These are phyloP conservation scores for Bombus vancouverensis DNA, from an alignment of 1,140 invertebrate genomes.

Conservation along the genomic window DNA sequence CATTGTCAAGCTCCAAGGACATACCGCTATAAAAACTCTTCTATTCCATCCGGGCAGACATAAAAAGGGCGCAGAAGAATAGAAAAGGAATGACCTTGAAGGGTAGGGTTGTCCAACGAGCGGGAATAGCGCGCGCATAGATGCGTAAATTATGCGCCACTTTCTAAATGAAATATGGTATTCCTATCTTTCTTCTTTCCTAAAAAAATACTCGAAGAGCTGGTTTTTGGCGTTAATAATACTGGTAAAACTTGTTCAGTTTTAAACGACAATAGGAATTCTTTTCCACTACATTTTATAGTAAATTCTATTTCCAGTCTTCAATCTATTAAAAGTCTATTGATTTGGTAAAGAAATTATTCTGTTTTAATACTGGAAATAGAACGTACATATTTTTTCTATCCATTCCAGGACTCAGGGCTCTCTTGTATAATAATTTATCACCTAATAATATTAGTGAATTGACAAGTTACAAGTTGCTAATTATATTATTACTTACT, in stretches of 20 bases:
- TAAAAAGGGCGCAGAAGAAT: constrained; percentile 29
- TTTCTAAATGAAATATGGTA: constrained; percentile 4
- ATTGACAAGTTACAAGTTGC: too few species aligned
- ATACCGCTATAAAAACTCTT: constrained; percentile 38
- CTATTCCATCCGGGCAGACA: constrained; percentile 12
- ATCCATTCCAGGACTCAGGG: too few species aligned
- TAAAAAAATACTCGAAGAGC: neutral
- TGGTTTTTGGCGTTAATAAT: neutral
- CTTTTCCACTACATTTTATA: neutral
- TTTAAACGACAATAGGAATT: too few species aligned
- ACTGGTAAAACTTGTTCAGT: too few species aligned
- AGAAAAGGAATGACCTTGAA: constrained; percentile 38
- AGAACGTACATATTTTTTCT: too few species aligned
- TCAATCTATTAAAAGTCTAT: too few species aligned
- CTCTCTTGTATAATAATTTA: too few species aligned
- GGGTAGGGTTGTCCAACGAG: constrained; percentile 42
- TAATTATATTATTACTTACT: too few species aligned
- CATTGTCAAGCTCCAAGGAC: constrained; percentile 46
- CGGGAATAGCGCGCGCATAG: constrained; percentile 17
- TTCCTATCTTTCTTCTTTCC: neutral
- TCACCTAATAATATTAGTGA: too few species aligned
- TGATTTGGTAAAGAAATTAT: neutral
- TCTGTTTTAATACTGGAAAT: neutral
- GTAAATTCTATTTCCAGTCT: neutral
- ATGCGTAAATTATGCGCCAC: constrained; percentile 48